phyloP scores from a whole-genome alignment of 2,797 vertebrate species.

The Xyrichtys novacula region DNA sequence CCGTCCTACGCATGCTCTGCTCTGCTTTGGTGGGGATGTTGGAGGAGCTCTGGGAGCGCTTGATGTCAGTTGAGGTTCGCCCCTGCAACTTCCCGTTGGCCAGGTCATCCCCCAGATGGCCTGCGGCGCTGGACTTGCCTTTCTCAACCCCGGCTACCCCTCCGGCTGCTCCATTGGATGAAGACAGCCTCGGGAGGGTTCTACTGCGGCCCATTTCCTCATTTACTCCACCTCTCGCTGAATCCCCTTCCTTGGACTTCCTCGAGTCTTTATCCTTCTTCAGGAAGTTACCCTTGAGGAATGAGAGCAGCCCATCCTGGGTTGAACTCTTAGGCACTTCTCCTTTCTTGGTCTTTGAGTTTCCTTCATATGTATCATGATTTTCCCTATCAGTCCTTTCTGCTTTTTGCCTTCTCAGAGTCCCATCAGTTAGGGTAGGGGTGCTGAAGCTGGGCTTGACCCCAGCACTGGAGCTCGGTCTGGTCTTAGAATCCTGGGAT shows the following conservation, averaged over 20 bases:
- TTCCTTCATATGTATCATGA: conserved; percentile 49
- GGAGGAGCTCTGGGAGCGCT: conserved; percentile 89
- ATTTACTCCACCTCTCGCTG: conserved; percentile 33
- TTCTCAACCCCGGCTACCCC: conserved; percentile 50
- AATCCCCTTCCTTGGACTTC: conserved; percentile 71
- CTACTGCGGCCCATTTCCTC: conserved; percentile 54
- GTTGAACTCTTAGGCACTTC: conserved; percentile 63
- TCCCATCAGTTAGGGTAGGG: conserved; percentile 69
- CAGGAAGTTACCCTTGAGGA: conserved; percentile 85
- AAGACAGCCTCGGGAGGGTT: conserved; percentile 63
- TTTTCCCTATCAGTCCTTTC: conserved; percentile 48
- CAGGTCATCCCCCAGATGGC: conserved; percentile 61
- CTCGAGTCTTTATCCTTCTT: conserved; percentile 84
- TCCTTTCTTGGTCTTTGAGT: conserved; percentile 59
- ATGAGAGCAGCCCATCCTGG: conserved; percentile 83
- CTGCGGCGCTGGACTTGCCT: conserved; percentile 46
- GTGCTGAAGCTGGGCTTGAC: conserved; percentile 65
- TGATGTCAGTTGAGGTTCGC: conserved; percentile 74
- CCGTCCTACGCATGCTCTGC: conserved; percentile 76
- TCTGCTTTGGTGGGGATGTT: conserved; percentile 85
- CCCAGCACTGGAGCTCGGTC: conserved; percentile 56
- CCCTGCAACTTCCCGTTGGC: conserved; percentile 71
- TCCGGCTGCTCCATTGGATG: conserved; percentile 78
- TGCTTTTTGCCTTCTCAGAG: conserved; percentile 56
- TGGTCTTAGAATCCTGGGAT: conserved; percentile 59